phyloP scores from a whole-genome alignment of 2,113 vertebrate species.

The Triplophysa tibetana region DNA sequence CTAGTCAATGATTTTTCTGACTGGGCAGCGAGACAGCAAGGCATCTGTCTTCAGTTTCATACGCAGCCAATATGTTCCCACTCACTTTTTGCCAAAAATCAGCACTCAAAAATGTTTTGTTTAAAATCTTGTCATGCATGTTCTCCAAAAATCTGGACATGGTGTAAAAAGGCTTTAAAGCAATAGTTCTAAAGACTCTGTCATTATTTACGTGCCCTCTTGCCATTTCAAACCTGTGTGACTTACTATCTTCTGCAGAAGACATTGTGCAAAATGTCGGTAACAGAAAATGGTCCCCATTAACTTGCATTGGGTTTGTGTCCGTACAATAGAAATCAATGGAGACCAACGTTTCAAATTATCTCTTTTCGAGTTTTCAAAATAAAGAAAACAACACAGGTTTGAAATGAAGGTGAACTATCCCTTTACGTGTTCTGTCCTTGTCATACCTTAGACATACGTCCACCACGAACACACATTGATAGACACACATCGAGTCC shows the following conservation, averaged over 20 bases:
- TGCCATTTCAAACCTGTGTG: no score
- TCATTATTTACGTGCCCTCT: no score
- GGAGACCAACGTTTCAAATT: no score
- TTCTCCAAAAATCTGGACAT: neutral
- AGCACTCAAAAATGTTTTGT: neutral
- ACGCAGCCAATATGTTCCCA: neutral
- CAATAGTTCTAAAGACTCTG: no score
- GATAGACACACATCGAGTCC: slow-evolving; percentile 13
- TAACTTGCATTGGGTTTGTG: no score
- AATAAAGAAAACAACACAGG: no score
- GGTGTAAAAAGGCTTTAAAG: neutral
- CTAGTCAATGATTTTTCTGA: neutral
- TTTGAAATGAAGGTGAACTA: no score
- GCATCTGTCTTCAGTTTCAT: neutral
- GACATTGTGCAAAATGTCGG: no score
- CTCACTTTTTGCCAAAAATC: neutral
- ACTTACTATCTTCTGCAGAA: no score
- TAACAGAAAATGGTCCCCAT: no score
- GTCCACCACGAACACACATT: slow-evolving; percentile 15
- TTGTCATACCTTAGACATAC: neutral
- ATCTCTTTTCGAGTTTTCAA: no score
- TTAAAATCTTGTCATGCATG: neutral
- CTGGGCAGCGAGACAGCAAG: neutral
- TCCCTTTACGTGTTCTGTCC: neutral
- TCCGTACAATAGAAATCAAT: no score